phyloP scores from a whole-genome alignment of 2,888 invertebrate genomes.

The Pimpla rufipes region DNA sequence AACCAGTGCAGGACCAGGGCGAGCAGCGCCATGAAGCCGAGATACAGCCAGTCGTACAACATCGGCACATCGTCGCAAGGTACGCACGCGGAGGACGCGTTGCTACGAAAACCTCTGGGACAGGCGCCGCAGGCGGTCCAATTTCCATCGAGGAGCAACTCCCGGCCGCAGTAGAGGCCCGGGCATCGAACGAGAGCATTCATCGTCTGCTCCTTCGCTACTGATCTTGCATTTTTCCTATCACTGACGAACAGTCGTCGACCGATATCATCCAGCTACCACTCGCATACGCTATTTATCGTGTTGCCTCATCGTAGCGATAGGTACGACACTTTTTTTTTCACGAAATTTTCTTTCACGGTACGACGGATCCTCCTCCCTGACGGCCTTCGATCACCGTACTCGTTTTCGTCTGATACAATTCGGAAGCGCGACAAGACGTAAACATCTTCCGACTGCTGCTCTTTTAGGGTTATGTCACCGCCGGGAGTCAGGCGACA shows the following conservation, averaged over 20 bases:
- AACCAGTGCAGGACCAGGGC: conserved; percentile 96
- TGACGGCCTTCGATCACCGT: not conserved
- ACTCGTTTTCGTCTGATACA: not conserved
- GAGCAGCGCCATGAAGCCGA: conserved; percentile 96
- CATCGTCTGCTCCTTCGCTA: no score
- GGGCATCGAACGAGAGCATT: conserved; percentile 87
- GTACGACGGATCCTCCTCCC: not conserved
- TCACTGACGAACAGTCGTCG: not conserved
- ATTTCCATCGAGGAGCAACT: conserved; percentile 88
- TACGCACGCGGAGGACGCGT: conserved; percentile 90
- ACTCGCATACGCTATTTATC: no score
- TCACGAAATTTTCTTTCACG: not conserved
- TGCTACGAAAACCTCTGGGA: conserved; percentile 92
- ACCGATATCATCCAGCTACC: no score
- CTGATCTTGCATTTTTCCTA: not conserved
- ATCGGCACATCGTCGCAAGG: conserved; percentile 91
- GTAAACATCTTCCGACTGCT: conserved; percentile 1
- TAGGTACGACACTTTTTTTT: not conserved
- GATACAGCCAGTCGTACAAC: conserved; percentile 96
- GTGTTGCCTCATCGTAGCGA: no score
- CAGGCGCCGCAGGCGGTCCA: conserved; percentile 95
- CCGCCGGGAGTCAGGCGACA: no score
- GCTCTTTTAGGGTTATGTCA: no score
- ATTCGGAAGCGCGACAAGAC: not conserved
- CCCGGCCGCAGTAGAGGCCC: conserved; percentile 94